These are phyloP conservation scores for Xestobium rufovillosum DNA, from an alignment of 2,888 invertebrate species.

Conservation along the genomic window DNA sequence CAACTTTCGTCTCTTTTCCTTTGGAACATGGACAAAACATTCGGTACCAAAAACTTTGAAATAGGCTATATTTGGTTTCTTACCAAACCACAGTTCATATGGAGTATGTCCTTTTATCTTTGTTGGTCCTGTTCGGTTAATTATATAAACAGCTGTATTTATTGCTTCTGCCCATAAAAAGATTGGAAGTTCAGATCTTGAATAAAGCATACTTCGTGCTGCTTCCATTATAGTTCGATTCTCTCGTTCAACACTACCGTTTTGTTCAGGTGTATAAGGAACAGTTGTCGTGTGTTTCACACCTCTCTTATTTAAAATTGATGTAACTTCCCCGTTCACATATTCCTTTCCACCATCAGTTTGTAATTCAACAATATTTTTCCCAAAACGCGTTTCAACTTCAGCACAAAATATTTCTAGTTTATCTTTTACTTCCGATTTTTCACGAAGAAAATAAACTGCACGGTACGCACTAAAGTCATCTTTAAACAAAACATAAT, in stretches of 20 bases:
- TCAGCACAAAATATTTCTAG: too few relatives aligned
- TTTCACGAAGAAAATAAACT: slow-evolving; percentile 19
- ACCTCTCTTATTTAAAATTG: too few relatives aligned
- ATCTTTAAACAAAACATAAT: slow-evolving; percentile 18
- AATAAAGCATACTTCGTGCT: slow-evolving; percentile 18
- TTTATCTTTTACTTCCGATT: too few relatives aligned
- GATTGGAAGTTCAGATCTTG: slow-evolving; percentile 15
- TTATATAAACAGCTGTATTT: slow-evolving; percentile 19
- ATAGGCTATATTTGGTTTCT: slow-evolving; percentile 12
- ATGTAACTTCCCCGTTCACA: too few relatives aligned
- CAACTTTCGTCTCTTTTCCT: slow-evolving; percentile 21
- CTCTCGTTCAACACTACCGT: slow-evolving; percentile 14
- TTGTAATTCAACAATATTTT: slow-evolving; percentile 20
- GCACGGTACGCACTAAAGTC: slow-evolving; percentile 16
- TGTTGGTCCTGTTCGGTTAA: slow-evolving; percentile 19
- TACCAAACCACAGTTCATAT: slow-evolving; percentile 14
- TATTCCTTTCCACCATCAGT: too few relatives aligned
- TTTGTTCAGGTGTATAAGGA: too few relatives aligned
- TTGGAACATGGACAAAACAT: too few relatives aligned
- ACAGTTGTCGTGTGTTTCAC: too few relatives aligned
- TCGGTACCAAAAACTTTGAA: slow-evolving; percentile 22
- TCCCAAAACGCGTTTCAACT: slow-evolving; percentile 18
- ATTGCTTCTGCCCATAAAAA: slow-evolving; percentile 18
- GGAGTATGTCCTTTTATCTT: slow-evolving; percentile 14
- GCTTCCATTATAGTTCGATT: slow-evolving; percentile 17